Conservation (phyloP, 2,888 invertebrate genomes). For the Drosophila diplacantha region DNA sequence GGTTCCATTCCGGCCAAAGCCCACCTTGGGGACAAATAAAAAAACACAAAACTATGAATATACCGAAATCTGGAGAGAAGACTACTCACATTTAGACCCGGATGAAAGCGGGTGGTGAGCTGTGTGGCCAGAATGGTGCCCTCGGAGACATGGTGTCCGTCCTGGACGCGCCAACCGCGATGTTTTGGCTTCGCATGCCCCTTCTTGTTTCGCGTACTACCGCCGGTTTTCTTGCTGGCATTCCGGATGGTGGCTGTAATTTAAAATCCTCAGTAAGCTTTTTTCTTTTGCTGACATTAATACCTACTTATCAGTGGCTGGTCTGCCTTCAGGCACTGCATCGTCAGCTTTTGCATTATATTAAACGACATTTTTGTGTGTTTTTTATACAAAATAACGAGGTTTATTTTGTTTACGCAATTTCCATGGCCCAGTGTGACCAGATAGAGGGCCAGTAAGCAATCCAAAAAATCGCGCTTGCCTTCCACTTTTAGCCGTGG, state of each 20-base stretch:
- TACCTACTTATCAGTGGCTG: constrained; percentile 71
- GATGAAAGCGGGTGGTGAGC: constrained; percentile 85
- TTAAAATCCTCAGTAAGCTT: not conserved
- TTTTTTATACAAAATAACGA: constrained; percentile 14
- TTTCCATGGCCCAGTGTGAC: constrained; percentile 25
- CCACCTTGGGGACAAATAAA: constrained; percentile 82
- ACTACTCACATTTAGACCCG: constrained; percentile 85
- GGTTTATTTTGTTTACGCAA: constrained; percentile 64
- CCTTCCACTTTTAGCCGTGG: not conserved
- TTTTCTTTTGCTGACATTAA: fast-evolving
- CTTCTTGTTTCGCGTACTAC: constrained; percentile 84
- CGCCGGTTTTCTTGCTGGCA: constrained; percentile 87
- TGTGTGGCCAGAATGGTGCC: constrained; percentile 86
- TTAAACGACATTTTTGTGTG: constrained; percentile 66
- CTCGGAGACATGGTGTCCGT: constrained; percentile 82
- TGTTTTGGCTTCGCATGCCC: constrained; percentile 85
- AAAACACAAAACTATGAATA: too few species aligned
- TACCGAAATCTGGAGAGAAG: fast-evolving
- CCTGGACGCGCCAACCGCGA: constrained; percentile 87
- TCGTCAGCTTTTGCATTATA: constrained; percentile 73
- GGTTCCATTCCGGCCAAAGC: constrained; percentile 87
- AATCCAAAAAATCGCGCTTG: not conserved
- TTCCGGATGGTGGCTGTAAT: constrained; percentile 77
- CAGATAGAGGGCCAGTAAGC: not conserved
- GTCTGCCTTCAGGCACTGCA: constrained; percentile 70